Base-by-base conservation (phyloP, 2,797 vertebrate species). In the Lycodopsis pacificus region DNA sequence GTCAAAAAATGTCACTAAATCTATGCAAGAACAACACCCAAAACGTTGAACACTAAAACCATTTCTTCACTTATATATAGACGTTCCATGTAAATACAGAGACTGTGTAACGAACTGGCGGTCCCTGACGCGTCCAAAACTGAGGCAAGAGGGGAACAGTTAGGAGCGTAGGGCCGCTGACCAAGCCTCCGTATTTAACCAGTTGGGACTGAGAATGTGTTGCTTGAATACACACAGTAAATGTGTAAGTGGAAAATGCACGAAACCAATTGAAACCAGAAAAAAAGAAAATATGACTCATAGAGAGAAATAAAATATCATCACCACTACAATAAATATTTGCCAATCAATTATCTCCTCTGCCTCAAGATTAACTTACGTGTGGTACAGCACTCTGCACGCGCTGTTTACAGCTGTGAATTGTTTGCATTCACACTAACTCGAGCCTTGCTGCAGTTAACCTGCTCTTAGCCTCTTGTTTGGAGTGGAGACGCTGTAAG, bases 381-480 rank as follows among this genome's bases (percentile, higher is more conserved):
- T 6, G 51, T 32, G 9, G 34, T 44, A 6, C 27, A 17, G 1
- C 12, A 34, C 11, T 32, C 10, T 49, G 72, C 49, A 54, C 44
- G 5, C 38, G 30, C 25, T 48, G 51, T 69, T 64, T 73, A 22
- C 56, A 58, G 48, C 17, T 79, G 69, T 46, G 27, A n/a, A 48
- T 48, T 44, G 34, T 56, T 58, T 73, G 71, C 64, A 58, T 75
- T 64, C 17, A 20, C 42, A 51, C 48, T 65, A 77, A 64, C 51
- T 62, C 30, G n/a, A 76, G 71, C 20, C 9, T 30, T 59, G 53
- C 78, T 54, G 53, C 78, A 85, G 83, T 90, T 89, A 92, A 80
- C 80, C 80, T 85, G 81, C 88, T 87, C 69, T 85, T 65, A 73
- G 65, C 71, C 76, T 80, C 46, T 73, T 67, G 57, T 59, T 85